A percentile compares a stretch with the other conserved stretches of the same genome.
phyloP scores from a whole-genome alignment of 2,888 invertebrate species.

The Mystacides longicornis region DNA sequence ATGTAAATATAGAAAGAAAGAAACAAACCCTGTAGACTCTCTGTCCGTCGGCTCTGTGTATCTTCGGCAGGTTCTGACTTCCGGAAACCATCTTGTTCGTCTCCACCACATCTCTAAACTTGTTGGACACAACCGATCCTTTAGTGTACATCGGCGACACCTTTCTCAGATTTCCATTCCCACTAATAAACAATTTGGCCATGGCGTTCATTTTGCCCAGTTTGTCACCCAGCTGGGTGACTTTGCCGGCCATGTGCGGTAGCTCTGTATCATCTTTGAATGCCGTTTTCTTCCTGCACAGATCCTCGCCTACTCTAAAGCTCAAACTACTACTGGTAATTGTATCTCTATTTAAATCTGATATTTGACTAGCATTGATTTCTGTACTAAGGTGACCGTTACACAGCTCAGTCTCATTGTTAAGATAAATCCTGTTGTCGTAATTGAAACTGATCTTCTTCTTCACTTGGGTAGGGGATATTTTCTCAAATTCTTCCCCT shows the following conservation, averaged over 20 bases:
- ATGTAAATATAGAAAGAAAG: background rate
- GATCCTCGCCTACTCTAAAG: background rate
- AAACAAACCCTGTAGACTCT: conserved; percentile 23
- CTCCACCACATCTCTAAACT: conserved; percentile 18
- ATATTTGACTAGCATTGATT: background rate
- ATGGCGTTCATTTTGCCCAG: conserved; percentile 6
- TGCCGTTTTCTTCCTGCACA: background rate
- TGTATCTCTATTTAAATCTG: background rate
- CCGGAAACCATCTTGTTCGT: conserved; percentile 6
- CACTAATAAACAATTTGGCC: conserved; percentile 10
- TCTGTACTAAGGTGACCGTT: background rate
- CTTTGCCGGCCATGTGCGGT: background rate
- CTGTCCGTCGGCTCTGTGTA: conserved; percentile 22
- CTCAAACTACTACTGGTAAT: background rate
- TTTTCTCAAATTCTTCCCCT: background rate
- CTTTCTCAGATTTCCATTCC: background rate
- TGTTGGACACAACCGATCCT: conserved; percentile 12
- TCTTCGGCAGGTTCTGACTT: conserved; percentile 7
- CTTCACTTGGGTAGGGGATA: background rate
- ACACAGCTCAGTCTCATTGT: background rate
- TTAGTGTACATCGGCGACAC: conserved; percentile 20
- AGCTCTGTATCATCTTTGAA: background rate
- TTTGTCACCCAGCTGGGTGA: conserved; percentile 1
- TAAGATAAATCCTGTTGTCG: background rate
- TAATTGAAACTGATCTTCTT: background rate